A percentile compares a stretch with the other conserved stretches of the same genome.
Evolutionary conservation across 2,113 vertebrate species (phyloP).

Genomic region (Nettapus auritus): DNA sequence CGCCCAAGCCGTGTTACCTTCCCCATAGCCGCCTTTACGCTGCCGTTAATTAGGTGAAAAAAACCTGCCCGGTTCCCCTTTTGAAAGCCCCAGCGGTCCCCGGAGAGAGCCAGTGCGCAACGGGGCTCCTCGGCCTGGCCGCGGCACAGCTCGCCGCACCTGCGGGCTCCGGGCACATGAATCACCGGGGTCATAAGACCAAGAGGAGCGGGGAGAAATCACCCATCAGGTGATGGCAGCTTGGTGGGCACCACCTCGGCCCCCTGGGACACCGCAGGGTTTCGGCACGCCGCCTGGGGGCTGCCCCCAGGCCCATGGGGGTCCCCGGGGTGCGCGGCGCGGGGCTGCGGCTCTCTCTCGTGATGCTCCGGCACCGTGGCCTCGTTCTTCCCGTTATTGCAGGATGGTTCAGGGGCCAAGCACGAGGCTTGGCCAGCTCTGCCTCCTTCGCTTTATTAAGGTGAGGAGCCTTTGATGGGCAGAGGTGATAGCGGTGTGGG

Average conservation of each 20-base stretch:
- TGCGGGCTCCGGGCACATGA: neutral
- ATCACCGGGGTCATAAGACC: slow-evolving; percentile 34
- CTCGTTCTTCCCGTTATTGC: neutral
- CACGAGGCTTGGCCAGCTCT: neutral
- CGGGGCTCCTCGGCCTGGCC: rapidly evolving
- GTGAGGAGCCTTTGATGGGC: rapidly evolving
- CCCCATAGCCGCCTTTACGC: rapidly evolving
- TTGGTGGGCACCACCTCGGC: rapidly evolving
- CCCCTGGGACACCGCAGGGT: rapidly evolving
- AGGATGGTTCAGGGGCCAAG: too few relatives aligned
- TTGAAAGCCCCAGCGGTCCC: neutral
- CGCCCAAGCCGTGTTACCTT: rapidly evolving
- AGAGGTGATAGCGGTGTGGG: neutral
- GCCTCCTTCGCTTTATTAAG: neutral
- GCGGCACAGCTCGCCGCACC: neutral
- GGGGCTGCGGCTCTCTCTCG: neutral
- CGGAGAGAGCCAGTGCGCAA: neutral
- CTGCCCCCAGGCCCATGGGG: neutral
- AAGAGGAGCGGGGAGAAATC: neutral
- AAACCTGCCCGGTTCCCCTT: neutral
- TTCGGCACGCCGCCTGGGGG: rapidly evolving
- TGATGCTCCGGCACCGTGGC: neutral
- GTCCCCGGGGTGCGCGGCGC: too few relatives aligned
- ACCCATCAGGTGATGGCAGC: neutral
- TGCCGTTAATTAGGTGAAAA: neutral